Percentiles rank a stretch among this genome's conserved stretches.
These are phyloP conservation scores for Otus sunia DNA, from an alignment of 2,113 vertebrate species.

Conservation along the genomic window DNA sequence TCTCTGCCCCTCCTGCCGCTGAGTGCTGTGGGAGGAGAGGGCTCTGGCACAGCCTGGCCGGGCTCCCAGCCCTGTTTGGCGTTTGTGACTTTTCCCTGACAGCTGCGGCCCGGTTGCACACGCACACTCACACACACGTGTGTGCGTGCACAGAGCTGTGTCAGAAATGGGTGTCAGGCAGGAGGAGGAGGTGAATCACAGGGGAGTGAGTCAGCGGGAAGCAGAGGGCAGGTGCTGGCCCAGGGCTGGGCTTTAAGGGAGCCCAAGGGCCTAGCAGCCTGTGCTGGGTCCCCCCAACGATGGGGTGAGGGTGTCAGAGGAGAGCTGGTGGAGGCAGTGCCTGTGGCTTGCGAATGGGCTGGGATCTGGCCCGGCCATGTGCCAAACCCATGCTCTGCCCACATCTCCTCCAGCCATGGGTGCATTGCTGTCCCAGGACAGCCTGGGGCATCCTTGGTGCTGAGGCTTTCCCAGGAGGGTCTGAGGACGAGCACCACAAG, in stretches of 20 bases:
- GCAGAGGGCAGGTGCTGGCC: neutral
- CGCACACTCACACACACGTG: neutral
- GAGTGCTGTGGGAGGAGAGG: rapidly evolving
- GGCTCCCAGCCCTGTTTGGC: neutral
- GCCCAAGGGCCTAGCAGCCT: neutral
- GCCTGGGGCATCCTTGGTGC: neutral
- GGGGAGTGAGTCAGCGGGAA: neutral
- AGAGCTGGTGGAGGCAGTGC: neutral
- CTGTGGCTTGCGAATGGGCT: neutral
- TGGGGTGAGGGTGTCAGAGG: neutral
- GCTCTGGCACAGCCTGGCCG: neutral
- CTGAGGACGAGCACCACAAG: rapidly evolving
- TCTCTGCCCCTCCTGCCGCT: neutral
- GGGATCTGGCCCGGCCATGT: rapidly evolving
- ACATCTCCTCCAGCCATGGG: rapidly evolving
- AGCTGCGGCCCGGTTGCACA: rapidly evolving
- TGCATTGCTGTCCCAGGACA: rapidly evolving
- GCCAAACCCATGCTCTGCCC: neutral
- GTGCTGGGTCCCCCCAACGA: rapidly evolving
- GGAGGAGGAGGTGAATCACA: neutral
- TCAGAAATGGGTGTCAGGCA: neutral
- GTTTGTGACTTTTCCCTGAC: neutral
- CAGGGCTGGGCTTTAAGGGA: neutral
- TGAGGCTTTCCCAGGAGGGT: neutral
- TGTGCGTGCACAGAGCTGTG: rapidly evolving